Conservation (phyloP, 2,888 invertebrate species). For the Temnothorax rugatulus region DNA sequence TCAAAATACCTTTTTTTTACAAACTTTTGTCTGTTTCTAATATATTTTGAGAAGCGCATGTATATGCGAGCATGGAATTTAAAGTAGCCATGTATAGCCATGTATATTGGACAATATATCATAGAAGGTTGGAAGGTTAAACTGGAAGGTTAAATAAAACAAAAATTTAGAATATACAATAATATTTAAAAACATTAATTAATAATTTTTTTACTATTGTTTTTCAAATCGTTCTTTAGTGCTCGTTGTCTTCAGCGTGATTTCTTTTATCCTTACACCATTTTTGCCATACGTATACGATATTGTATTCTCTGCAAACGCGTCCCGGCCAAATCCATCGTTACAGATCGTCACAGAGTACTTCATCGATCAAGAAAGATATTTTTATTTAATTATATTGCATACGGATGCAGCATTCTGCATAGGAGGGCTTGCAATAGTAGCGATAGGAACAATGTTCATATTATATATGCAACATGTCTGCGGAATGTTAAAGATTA, state of each 20-base stretch:
- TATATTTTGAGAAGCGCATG: not conserved
- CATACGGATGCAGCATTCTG: not conserved
- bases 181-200: constrained; percentile 5
- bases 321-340: not conserved
- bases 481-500: constrained; percentile 25
- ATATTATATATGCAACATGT: not conserved
- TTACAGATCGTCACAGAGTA: not conserved
- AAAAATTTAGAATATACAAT: not conserved
- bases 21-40: not conserved
- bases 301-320: not conserved
- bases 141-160: not conserved
- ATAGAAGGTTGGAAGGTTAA: no score
- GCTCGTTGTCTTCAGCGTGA: not conserved
- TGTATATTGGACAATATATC: not conserved
- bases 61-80: not conserved
- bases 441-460: not conserved
- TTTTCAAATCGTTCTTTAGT: not conserved
- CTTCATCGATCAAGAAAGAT: constrained; percentile 7
- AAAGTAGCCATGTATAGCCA: not conserved
- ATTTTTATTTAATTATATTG: constrained; percentile 27
- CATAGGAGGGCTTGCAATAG: not conserved
- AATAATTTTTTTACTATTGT: not conserved
- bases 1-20: not conserved
- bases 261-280: not conserved
- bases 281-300: not conserved